Base-by-base conservation (phyloP, 2,113 vertebrate genomes). In the Herpailurus yagouaroundi region DNA sequence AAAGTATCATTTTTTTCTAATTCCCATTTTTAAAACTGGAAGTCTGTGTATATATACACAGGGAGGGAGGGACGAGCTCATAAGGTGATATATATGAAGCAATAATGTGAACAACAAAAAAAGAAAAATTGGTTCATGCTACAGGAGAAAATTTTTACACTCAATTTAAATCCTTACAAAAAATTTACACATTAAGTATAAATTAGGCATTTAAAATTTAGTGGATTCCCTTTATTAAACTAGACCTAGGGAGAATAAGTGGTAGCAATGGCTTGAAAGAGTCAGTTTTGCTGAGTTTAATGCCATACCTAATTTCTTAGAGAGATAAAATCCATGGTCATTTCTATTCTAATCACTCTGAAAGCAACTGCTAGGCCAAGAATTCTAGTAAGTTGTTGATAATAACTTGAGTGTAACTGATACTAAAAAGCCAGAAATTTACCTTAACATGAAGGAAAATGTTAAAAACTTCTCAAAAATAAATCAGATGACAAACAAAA, bases 401-500 rank as follows among this genome's bases (percentile, higher is more conserved):
- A 41, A 50, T 69, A 74, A 86, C 57, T 52, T 45, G 16, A 77
- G 36, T 89, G 57, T 95, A n/a, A 68, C 12, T 14, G 91, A 4
- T 69, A 55, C 7, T 55, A 87, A 91, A 74, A 2, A 71, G 16
- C 33, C 27, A 33, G 5, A 81, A 31, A 69, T 88, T 48, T 45
- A 91, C 16, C 36, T 79, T 88, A 79, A n/a, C 33, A 45, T 55
- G 52, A 63, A 74, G 38, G 4, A 96, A 94, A 89, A 92, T 68
- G 36, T 27, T 91, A 1, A 88, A 95, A 92, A 80, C 10, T 50
- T 68, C 4, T 94, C 27, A 87, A 68, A 48, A 96, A 77, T 79
- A 57, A 38, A 97, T 71, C 84, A 98, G 89, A 97, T 91, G 82
- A 98, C 74, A 91, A 97, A 90, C 66, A 57, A 98, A 76, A 82